Evolutionary conservation across 1,140 invertebrate species (phyloP).

Genomic region (Magallana gigas): DNA sequence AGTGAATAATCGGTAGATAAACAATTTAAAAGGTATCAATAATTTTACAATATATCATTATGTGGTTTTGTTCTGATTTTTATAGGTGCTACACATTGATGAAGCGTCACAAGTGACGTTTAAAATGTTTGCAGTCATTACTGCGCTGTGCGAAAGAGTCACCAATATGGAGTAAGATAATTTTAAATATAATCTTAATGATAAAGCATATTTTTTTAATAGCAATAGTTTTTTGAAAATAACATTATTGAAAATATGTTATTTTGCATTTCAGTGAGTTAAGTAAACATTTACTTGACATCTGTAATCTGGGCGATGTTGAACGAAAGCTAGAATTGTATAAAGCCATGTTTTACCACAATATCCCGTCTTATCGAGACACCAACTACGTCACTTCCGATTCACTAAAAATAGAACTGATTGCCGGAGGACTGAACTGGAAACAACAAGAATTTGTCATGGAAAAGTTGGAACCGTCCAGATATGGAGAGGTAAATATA

Average conservation of each 20-base stretch:
- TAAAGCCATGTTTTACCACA: slow-evolving; percentile 76
- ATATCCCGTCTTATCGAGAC: slow-evolving; percentile 67
- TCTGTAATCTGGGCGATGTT: slow-evolving; percentile 75
- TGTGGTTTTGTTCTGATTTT: slow-evolving; percentile 11
- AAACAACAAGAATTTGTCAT: slow-evolving; percentile 77
- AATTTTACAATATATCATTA: neutral
- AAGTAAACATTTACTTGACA: slow-evolving; percentile 75
- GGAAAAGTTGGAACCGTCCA: slow-evolving; percentile 73
- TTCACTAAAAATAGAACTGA: slow-evolving; percentile 76
- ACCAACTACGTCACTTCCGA: slow-evolving; percentile 75
- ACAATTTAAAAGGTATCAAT: neutral
- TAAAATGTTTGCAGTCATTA: slow-evolving; percentile 78
- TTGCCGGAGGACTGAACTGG: slow-evolving; percentile 78
- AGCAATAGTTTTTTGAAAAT: neutral
- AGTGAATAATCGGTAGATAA: neutral
- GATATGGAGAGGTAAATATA: slow-evolving; percentile 69
- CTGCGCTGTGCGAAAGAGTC: slow-evolving; percentile 76
- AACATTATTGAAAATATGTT: neutral
- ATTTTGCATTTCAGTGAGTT: slow-evolving; percentile 65
- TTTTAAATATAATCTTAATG: neutral
- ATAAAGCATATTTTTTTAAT: neutral
- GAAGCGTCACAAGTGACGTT: slow-evolving; percentile 76
- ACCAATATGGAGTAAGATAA: slow-evolving; percentile 78
- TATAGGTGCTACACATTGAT: slow-evolving; percentile 76
- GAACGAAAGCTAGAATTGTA: slow-evolving; percentile 77